These are phyloP conservation scores for Lepidurus couesii DNA, from an alignment of 1,140 invertebrate species.

Conservation along the genomic window DNA sequence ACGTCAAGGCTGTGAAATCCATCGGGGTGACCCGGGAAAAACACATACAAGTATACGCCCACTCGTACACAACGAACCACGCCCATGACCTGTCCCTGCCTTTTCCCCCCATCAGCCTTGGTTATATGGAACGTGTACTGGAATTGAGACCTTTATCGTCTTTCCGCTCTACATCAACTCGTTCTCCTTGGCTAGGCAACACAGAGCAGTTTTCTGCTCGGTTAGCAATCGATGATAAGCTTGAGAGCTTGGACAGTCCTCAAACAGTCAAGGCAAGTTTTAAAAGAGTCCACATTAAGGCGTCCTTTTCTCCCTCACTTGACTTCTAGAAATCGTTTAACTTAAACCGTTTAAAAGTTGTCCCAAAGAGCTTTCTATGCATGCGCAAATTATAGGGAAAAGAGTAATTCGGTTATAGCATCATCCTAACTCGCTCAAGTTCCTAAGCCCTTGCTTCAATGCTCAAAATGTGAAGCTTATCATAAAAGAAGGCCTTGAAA, in stretches of 20 bases:
- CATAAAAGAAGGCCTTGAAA: neutral
- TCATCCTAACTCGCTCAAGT: neutral
- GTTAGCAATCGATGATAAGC: slow-evolving; percentile 22
- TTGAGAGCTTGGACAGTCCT: slow-evolving; percentile 7
- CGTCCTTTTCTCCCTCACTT: neutral
- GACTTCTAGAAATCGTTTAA: neutral
- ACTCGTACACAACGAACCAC: slow-evolving; percentile 3
- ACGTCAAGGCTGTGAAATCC: slow-evolving; percentile 15
- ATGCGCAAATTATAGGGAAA: neutral
- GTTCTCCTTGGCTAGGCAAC: slow-evolving; percentile 1
- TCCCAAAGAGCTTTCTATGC: neutral
- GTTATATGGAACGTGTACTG: neutral
- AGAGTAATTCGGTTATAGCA: neutral
- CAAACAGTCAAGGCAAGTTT: neutral
- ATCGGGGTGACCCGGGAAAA: neutral
- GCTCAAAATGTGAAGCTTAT: too few species aligned
- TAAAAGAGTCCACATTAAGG: neutral
- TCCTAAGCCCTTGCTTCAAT: too few species aligned
- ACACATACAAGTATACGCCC: neutral
- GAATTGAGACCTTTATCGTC: slow-evolving; percentile 19
- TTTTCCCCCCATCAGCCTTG: neutral
- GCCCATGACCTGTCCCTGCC: neutral
- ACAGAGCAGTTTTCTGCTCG: slow-evolving; percentile 7
- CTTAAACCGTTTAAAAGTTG: neutral
- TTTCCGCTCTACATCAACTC: slow-evolving; percentile 11